phyloP scores from a whole-genome alignment of 1,140 invertebrate genomes.

The Gryllus bimaculatus region DNA sequence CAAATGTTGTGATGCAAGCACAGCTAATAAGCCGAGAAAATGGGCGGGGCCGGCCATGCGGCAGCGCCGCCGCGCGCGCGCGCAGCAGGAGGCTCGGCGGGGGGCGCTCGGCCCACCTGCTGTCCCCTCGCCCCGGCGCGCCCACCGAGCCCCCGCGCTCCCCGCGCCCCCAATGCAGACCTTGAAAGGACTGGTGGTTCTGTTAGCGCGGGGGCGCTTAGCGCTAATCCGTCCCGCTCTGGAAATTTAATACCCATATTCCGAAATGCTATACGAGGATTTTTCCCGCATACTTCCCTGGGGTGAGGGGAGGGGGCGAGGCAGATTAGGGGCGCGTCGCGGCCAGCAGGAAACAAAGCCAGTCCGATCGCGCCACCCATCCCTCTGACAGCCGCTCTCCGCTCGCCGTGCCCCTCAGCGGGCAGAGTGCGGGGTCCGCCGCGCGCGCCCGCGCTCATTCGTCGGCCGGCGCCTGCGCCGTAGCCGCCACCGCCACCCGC shows the following conservation, averaged over 20 bases:
- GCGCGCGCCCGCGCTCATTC: too few relatives aligned
- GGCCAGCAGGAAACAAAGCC: neutral
- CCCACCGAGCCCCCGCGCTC: too few relatives aligned
- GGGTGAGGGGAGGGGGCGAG: neutral
- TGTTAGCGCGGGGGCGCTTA: neutral
- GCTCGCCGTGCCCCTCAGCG: too few relatives aligned
- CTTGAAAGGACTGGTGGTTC: neutral
- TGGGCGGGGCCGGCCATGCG: too few relatives aligned
- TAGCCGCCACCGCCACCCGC: too few relatives aligned
- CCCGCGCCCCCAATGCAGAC: neutral
- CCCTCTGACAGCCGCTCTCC: too few relatives aligned
- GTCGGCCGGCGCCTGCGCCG: too few relatives aligned
- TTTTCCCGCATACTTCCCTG: neutral
- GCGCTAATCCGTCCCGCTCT: neutral
- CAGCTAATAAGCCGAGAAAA: neutral
- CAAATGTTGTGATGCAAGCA: constrained; percentile 3
- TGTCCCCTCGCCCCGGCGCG: too few relatives aligned
- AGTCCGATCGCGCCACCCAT: neutral
- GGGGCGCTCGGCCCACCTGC: too few relatives aligned
- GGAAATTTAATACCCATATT: constrained; percentile 5
- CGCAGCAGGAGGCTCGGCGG: neutral
- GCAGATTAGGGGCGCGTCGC: neutral
- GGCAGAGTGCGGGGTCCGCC: too few relatives aligned
- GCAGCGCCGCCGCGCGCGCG: neutral
- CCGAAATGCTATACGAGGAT: neutral